Evolutionary conservation across 2,113 vertebrate genomes (phyloP), one percentile per base, ranked within the genome.

Genomic region (Corydoras sp.): DNA sequence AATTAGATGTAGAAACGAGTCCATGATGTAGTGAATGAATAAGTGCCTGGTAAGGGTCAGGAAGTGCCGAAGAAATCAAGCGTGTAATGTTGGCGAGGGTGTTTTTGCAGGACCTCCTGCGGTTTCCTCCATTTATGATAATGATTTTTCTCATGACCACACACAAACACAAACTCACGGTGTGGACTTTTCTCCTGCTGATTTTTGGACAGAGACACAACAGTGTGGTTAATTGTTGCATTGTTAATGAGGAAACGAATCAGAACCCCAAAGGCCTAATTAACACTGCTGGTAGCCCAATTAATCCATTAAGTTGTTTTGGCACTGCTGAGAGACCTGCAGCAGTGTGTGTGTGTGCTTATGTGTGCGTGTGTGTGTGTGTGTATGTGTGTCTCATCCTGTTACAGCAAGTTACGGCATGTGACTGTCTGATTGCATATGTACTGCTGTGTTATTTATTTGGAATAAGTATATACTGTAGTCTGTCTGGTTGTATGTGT

Each of bases 301-400:
- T 99, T 97, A 96, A 94, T 95, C 91, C 89, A 91, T 92, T 92
- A 90, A 93, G 89, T 92, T 94, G 91, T 94, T 97, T 93, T 91
- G 89, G 87, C 91, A 93, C 84, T 80, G 68, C 10, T 64, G 79
- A 73, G 79, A 54, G 50, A 54, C 13, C 31, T 24, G 53, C 18
- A 50, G 64, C 50, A 31, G 59, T 61, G 30, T 61, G 59, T 61
- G 59, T 78, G 70, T 64, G 79, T 75, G 79, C 53, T 48, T 66
- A 12, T 54, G 49, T 65, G 49, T 64, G 63, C 48, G 11, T 65
- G 24, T 66, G 59, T 61, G 59, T 61, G 30, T 61, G 59, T 61
- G 59, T 24, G 58, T 59, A 10, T 18, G 15, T 5, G 8, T 65
- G 54, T n/a, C 51, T 5, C 35, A 43, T 43, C 35, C 4, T 43